Evolutionary conservation across 2,888 invertebrate species (phyloP).

Genomic region (Acrobasis suavella): DNA sequence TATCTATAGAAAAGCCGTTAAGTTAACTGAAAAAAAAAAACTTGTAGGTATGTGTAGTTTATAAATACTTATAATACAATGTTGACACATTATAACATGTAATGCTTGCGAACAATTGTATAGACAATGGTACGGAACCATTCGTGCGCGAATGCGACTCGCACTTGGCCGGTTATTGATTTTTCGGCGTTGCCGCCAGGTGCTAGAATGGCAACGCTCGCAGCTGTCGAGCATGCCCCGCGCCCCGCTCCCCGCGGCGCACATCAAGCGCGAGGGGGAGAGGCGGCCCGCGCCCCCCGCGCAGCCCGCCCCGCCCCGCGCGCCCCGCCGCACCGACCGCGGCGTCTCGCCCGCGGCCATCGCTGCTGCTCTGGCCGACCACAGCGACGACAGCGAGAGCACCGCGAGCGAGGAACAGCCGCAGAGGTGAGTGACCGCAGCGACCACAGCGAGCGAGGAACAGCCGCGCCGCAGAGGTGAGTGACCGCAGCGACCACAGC

Average conservation of each 20-base stretch:
- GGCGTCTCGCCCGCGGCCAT: conserved; percentile 68
- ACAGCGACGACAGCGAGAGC: conserved; percentile 55
- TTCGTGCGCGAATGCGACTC: no score
- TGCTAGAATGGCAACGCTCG: conserved; percentile 79
- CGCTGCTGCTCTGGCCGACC: conserved; percentile 50
- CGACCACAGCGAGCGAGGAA: no score
- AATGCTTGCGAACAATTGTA: no score
- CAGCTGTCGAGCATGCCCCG: conserved; percentile 65
- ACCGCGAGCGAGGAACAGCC: conserved; percentile 56
- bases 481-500: no score
- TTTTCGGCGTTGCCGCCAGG: conserved; percentile 42
- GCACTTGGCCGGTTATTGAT: no score
- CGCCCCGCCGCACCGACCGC: conserved; percentile 71
- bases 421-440: conserved; percentile 45
- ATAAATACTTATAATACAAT: no score
- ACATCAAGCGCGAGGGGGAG: conserved; percentile 58
- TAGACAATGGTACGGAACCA: no score
- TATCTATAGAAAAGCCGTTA: no score
- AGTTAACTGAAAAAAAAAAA: no score
- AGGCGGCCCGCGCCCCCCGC: conserved; percentile 34
- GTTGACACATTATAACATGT: no score
- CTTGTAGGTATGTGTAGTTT: no score
- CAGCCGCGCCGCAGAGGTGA: no score
- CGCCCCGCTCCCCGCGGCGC: conserved; percentile 78
- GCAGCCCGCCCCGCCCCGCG: conserved; percentile 85